phyloP scores from a whole-genome alignment of 1,140 invertebrate species.

The Cherax destructor region DNA sequence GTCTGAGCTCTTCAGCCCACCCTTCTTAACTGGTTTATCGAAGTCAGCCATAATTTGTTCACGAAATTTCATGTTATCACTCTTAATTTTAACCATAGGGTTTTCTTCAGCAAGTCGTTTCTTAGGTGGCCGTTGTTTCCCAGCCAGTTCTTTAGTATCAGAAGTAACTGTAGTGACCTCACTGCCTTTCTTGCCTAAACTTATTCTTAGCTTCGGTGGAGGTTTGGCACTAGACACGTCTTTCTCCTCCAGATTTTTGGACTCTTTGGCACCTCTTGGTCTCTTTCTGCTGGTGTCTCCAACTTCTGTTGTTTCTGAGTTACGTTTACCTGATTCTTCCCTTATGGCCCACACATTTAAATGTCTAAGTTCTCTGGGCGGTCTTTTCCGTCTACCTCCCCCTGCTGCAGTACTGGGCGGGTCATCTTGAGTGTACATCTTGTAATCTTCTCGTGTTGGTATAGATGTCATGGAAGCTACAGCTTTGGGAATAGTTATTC shows the following conservation, averaged over 20 bases:
- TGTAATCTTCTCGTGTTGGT: slow-evolving; percentile 88
- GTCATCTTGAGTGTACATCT: slow-evolving; percentile 72
- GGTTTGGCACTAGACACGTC: slow-evolving; percentile 37
- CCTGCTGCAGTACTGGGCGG: slow-evolving; percentile 74
- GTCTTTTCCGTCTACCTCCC: slow-evolving; percentile 78
- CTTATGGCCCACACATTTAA: slow-evolving; percentile 52
- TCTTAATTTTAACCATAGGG: slow-evolving; percentile 84
- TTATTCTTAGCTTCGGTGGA: slow-evolving; percentile 72
- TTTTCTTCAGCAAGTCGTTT: slow-evolving; percentile 80
- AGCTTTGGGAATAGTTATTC: slow-evolving; percentile 90
- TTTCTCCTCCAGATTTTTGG: slow-evolving; percentile 72
- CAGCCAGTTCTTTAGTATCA: slow-evolving; percentile 73
- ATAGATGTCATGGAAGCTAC: slow-evolving; percentile 90
- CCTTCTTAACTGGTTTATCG: slow-evolving; percentile 73
- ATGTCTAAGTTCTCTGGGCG: slow-evolving; percentile 53
- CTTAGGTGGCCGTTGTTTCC: slow-evolving; percentile 83
- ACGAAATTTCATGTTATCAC: slow-evolving; percentile 92
- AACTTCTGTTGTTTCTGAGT: slow-evolving; percentile 70
- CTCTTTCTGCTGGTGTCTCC: slow-evolving; percentile 71
- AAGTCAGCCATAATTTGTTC: slow-evolving; percentile 88
- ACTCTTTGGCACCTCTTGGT: slow-evolving; percentile 60
- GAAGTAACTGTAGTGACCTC: slow-evolving; percentile 63
- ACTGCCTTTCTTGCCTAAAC: slow-evolving; percentile 70
- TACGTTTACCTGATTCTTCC: slow-evolving; percentile 74
- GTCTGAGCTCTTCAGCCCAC: slow-evolving; percentile 78